Base-by-base conservation (phyloP, 2,888 invertebrate genomes). In the Noctua fimbriata region DNA sequence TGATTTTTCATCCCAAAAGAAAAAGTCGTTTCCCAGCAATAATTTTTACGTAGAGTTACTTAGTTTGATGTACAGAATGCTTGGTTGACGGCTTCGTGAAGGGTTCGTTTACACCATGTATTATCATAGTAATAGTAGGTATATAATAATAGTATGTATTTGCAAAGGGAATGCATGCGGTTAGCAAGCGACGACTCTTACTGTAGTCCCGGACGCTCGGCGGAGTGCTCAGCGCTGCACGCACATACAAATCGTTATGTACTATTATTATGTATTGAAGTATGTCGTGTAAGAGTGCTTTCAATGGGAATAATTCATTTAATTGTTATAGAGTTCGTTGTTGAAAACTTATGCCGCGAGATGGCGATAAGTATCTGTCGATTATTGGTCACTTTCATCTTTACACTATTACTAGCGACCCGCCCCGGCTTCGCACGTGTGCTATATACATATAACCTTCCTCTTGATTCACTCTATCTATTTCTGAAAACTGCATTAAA, bases 121-220 rank as follows among this genome's bases (percentile, higher is more conserved):
- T 63, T 14, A n/a, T n/a, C 7, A 18, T 18, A 9, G 10, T 60
- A n/a, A 36, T 16, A 60, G 5, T 60, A 60, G 14, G 6, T 28
- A 28, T 36, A 65, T 24, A 44, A 55, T n/a, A 44, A n/a, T 63
- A 63, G 28, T 18, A 63, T 69, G 18, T 24, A n/a, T 21, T 58
- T 66, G 86, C 83, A 81, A 89, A 89, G 90, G 90, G 89, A 90
- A 91, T 78, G 92, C 93, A 93, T 93, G 91, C 91, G 28, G 75
- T 49, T 72, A 69, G n/a, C 16, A 74, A 85, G 83, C 81, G 76
- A 32, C 69, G 24, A 75, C 21, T 86, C 96, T 96, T 96, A 96
- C 96, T 95, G 89, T 93, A 95, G 73, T 95, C 95, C 80, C 96
- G 90, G 67, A 91, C 88, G 60, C 94, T 89, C n/a, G 95, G 90